Percentiles rank a stretch among this genome's conserved stretches.
Evolutionary conservation across 2,797 vertebrate genomes (phyloP).

Genomic region (Myotis myotis): DNA sequence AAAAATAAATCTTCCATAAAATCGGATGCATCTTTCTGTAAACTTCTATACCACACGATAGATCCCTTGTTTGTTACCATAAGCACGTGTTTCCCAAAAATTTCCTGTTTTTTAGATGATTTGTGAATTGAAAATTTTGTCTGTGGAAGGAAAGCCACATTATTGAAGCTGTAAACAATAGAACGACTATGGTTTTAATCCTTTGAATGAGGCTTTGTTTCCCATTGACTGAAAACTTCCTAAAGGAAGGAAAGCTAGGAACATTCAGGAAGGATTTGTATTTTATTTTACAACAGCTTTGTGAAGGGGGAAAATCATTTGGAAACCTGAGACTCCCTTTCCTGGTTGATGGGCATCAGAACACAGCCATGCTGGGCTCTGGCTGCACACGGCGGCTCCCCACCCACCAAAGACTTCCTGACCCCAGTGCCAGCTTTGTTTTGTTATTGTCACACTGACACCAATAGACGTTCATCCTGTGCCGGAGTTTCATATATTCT

Average conservation of each 20-base stretch:
- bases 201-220: conserved; percentile 90
- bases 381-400: conserved; percentile 75
- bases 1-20: conserved; percentile 68
- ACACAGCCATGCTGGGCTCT: conserved; percentile 58
- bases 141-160: conserved; percentile 84
- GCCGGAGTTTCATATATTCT: conserved; percentile 65
- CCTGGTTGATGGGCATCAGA: conserved; percentile 79
- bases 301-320: conserved; percentile 65
- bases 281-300: conserved; percentile 81
- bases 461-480: conserved; percentile 77
- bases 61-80: conserved; percentile 84
- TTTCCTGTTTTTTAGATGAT: conserved; percentile 89
- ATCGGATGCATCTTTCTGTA: conserved; percentile 80
- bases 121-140: conserved; percentile 87
- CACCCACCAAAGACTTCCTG: conserved; percentile 70
- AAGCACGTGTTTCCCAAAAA: conserved; percentile 83
- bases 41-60: conserved; percentile 80
- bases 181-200: conserved; percentile 84
- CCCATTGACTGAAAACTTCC: conserved; percentile 93
- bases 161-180: conserved; percentile 86
- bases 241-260: conserved; percentile 89
- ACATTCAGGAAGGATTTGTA: conserved; percentile 87
- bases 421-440: conserved; percentile 77
- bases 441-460: conserved; percentile 75
- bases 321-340: conserved; percentile 79